These are phyloP conservation scores for Drepana falcataria DNA, from an alignment of 2,888 invertebrate genomes.

Conservation along the genomic window DNA sequence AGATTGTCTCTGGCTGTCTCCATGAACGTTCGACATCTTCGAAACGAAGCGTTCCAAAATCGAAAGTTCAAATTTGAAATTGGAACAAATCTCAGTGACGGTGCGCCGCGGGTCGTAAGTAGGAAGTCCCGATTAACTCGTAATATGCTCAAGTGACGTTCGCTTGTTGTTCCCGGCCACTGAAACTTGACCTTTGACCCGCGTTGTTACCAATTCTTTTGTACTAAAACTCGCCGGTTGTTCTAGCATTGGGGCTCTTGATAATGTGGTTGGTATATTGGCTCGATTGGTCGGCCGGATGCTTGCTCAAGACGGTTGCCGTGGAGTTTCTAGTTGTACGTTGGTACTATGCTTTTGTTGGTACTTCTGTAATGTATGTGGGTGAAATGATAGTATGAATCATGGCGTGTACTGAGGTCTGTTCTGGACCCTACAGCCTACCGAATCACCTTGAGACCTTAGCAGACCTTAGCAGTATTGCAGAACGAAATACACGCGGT, in stretches of 20 bases:
- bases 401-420: background rate
- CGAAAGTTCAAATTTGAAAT: constrained; percentile 56
- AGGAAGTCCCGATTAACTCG: constrained; percentile 73
- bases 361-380: constrained; percentile 22
- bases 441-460: too few relatives aligned
- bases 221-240: constrained; percentile 18
- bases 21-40: background rate
- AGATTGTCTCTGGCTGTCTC: background rate
- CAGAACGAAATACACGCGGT: too few relatives aligned
- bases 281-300: constrained; percentile 71
- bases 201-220: constrained; percentile 15
- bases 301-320: constrained; percentile 66
- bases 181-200: constrained; percentile 35
- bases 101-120: constrained; percentile 56
- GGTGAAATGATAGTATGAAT: constrained; percentile 8
- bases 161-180: constrained; percentile 48
- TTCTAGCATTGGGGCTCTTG: constrained; percentile 33
- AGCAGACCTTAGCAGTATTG: too few relatives aligned
- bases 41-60: constrained; percentile 31
- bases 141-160: constrained; percentile 74
- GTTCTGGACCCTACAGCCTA: too few relatives aligned
- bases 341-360: constrained; percentile 12
- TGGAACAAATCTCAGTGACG: constrained; percentile 72
- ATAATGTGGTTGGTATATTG: constrained; percentile 57
- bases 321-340: constrained; percentile 21